Evolutionary conservation across 2,888 invertebrate species (phyloP).

Genomic region (Lithophane leautieri): DNA sequence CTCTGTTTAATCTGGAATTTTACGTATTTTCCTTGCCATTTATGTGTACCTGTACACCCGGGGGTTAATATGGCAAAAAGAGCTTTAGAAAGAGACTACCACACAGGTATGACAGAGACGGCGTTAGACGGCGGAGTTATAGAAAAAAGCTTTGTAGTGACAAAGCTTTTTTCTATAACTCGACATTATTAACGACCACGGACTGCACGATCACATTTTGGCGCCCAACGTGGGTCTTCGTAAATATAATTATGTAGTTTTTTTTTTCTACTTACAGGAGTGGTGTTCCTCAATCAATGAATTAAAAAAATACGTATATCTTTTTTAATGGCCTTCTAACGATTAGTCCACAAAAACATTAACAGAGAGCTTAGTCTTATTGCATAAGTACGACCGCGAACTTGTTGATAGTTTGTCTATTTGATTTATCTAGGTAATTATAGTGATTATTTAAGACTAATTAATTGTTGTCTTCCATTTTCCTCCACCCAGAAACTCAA

Average conservation of each 20-base stretch:
- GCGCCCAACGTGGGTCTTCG: conserved; percentile 37
- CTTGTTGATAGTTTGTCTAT: neutral
- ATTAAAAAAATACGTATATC: neutral
- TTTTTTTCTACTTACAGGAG: neutral
- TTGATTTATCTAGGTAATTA: neutral
- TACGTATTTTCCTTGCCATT: neutral
- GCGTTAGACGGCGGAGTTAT: too few relatives aligned
- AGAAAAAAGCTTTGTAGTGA: too few relatives aligned
- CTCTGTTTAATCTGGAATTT: conserved; percentile 16
- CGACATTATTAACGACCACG: neutral
- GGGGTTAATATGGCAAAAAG: too few relatives aligned
- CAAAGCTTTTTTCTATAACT: neutral
- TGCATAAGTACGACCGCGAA: neutral
- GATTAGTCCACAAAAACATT: neutral
- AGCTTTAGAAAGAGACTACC: neutral
- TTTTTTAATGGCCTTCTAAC: neutral
- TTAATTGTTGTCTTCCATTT: neutral
- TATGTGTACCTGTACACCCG: neutral
- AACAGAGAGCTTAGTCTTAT: neutral
- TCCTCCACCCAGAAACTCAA: neutral
- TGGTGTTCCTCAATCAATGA: too few relatives aligned
- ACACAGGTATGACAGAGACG: neutral
- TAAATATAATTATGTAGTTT: neutral
- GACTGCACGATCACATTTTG: conserved; percentile 6
- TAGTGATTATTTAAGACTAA: neutral